phyloP scores from a whole-genome alignment of 1,140 invertebrate species.

The Drosophila repletoides region DNA sequence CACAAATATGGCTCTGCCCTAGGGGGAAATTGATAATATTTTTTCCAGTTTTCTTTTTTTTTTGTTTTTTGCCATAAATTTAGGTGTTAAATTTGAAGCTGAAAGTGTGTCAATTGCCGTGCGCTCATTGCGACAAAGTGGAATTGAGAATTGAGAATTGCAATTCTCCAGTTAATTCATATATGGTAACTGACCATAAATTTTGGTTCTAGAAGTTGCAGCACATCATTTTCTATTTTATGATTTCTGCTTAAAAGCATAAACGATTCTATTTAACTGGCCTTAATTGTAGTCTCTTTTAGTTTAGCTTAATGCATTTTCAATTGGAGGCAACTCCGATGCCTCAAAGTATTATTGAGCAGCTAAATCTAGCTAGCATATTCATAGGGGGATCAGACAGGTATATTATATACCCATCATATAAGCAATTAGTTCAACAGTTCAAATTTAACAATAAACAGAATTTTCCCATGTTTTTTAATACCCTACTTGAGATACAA shows the following conservation, averaged over 20 bases:
- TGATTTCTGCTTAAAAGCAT: too few species aligned
- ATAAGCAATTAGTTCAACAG: too few species aligned
- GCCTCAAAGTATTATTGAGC: too few species aligned
- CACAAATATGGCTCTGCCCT: slow-evolving; percentile 44
- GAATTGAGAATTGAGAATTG: slow-evolving; percentile 47
- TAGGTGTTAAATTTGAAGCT: slow-evolving; percentile 42
- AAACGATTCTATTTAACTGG: too few species aligned
- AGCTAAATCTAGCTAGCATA: too few species aligned
- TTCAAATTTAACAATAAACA: too few species aligned
- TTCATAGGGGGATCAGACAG: too few species aligned
- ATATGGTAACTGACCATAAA: slow-evolving; percentile 9
- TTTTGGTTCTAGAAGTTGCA: neutral
- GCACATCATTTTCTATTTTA: neutral
- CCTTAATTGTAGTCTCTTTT: too few species aligned
- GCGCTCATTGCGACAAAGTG: slow-evolving; percentile 34
- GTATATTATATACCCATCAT: too few species aligned
- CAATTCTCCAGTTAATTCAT: slow-evolving; percentile 11
- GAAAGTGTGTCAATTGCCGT: slow-evolving; percentile 61
- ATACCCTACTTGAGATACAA: neutral
- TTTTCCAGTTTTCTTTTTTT: neutral
- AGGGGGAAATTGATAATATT: slow-evolving; percentile 13
- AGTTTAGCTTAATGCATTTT: too few species aligned
- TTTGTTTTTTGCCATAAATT: slow-evolving; percentile 42
- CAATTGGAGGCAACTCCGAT: too few species aligned
- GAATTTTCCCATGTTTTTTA: too few species aligned